phyloP scores from a whole-genome alignment of 2,888 invertebrate species.

The Epicampocera succincta region DNA sequence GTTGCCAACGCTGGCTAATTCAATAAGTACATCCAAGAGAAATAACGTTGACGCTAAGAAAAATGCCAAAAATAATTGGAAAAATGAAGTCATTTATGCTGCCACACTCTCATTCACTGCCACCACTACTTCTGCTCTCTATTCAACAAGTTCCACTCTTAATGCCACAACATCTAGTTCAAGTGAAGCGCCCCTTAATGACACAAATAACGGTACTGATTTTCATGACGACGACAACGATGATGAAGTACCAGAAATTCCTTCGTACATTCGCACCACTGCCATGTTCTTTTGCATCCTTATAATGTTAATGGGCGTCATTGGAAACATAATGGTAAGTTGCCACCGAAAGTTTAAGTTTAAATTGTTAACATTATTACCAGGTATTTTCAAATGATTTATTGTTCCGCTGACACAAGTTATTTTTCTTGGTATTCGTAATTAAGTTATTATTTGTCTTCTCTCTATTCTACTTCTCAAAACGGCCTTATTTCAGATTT shows the following conservation, averaged over 20 bases:
- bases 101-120: constrained; percentile 25
- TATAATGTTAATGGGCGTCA: constrained; percentile 93
- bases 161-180: constrained; percentile 19
- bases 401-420: no score
- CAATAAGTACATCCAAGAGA: constrained; percentile 13
- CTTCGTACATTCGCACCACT: constrained; percentile 92
- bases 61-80: constrained; percentile 12
- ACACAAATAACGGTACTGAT: constrained; percentile 5
- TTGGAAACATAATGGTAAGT: constrained; percentile 93
- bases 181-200: constrained; percentile 26
- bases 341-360: background rate
- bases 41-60: constrained; percentile 27
- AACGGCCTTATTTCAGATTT: no score
- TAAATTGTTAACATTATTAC: background rate
- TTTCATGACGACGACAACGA: background rate
- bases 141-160: constrained; percentile 25
- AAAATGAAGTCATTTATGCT: constrained; percentile 53
- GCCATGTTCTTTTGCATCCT: constrained; percentile 94
- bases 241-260: constrained; percentile 84
- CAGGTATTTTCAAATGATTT: no score
- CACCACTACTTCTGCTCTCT: constrained; percentile 3
- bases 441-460: no score
- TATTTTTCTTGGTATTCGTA: no score
- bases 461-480: no score
- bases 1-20: constrained; percentile 34